Evolutionary conservation across 2,113 vertebrate species (phyloP), one percentile per base, ranked within the genome.

Genomic region (Proterorhinus semilunaris): DNA sequence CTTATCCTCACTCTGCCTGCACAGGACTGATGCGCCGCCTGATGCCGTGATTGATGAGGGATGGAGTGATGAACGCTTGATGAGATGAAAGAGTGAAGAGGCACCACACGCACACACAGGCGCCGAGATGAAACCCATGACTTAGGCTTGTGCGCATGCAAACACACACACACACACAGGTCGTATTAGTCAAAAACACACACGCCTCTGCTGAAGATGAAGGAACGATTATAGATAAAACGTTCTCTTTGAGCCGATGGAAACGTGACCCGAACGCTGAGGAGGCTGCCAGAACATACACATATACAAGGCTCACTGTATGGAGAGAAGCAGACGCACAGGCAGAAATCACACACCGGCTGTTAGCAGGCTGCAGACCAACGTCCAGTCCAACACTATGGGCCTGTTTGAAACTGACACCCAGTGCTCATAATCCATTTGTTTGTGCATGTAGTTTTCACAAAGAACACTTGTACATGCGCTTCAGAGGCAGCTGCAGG

Each of bases 41-140:
- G 62, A 75, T 72, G 80, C 80, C 46, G 76, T 84, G 86, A 90
- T 86, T 85, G 90, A 89, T 89, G 89, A 86, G 78, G 76, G 83
- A 85, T n/a, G 8, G 71, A 79, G 78, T 77, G 85, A 88, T 87
- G 87, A 88, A 83, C 81, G 70, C 86, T 85, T 85, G 81, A 87
- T 78, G 84, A 87, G 85, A 91, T 87, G 84, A 90, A 88, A 86
- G 87, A 76, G 75, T 79, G 85, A 84, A 83, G 83, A 83, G 86
- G 77, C 74, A 78, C 82, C 68, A 81, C 57, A 49, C 66, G 0
- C 4, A 67, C 66, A 54, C 74, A 68, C 70, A 74, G 71, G 50
- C 64, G 10, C 77, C 9, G 15, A 73, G 72, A 79, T 13, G 43
- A 74, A 68, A 69, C 68, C 68, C 69, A 66, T 67, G 68, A 84